phyloP scores from a whole-genome alignment of 2,797 vertebrate genomes.

The Parotocinclus haroldoi region DNA sequence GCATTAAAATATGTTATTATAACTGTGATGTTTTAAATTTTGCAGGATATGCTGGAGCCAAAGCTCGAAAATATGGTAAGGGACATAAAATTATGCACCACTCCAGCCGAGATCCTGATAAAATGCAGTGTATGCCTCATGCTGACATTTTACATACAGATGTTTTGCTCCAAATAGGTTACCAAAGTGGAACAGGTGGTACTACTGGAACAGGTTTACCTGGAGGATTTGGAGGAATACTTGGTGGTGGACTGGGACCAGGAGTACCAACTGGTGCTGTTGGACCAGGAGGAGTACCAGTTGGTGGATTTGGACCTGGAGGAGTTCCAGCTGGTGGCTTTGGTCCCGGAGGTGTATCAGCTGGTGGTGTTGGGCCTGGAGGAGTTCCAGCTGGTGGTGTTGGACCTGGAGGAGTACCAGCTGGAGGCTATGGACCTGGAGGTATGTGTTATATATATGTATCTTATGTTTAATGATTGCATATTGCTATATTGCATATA shows the following conservation, averaged over 20 bases:
- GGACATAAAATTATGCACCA: neutral
- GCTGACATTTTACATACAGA: neutral
- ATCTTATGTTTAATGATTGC: too few species aligned
- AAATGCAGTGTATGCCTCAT: neutral
- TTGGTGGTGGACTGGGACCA: constrained; percentile 21
- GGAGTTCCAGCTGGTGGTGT: constrained; percentile 22
- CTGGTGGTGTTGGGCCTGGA: constrained; percentile 30
- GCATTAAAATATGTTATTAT: constrained; percentile 13
- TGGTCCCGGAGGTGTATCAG: constrained; percentile 25
- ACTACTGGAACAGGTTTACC: constrained; percentile 16
- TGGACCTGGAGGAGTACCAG: constrained; percentile 21
- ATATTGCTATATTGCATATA: too few species aligned
- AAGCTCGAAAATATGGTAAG: constrained; percentile 73
- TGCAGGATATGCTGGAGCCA: constrained; percentile 64
- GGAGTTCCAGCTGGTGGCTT: constrained; percentile 10
- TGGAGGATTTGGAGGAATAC: constrained; percentile 18
- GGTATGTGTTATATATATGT: constrained; percentile 21
- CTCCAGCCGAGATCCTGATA: neutral
- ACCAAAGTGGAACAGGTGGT: constrained; percentile 49
- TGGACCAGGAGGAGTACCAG: constrained; percentile 24
- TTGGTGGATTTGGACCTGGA: constrained; percentile 27
- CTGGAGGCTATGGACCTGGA: constrained; percentile 31
- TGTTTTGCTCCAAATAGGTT: constrained; percentile 31
- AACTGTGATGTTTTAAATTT: neutral
- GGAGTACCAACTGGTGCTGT: constrained; percentile 21